A percentile compares a stretch with the other conserved stretches of the same genome.
Conservation (phyloP, 2,797 vertebrate species). For the Erethizon dorsatum region DNA sequence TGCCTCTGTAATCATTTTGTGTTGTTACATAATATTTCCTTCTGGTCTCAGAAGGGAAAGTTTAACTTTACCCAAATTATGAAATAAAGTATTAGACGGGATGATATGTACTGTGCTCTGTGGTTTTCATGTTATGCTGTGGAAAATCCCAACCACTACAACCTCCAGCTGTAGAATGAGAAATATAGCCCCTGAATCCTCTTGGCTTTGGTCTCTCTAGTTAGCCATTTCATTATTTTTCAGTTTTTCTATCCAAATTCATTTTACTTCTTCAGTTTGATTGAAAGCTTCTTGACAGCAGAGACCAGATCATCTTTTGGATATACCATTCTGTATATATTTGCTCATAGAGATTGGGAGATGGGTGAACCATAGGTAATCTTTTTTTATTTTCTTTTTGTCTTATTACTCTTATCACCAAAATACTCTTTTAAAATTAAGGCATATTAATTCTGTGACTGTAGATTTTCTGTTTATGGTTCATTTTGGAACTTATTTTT, state of each 20-base stretch:
- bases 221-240: background rate
- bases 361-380: background rate
- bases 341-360: background rate
- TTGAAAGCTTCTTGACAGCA: background rate
- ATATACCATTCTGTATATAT: background rate
- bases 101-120: background rate
- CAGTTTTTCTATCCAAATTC: background rate
- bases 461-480: background rate
- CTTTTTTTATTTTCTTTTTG: background rate
- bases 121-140: background rate
- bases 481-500: conserved; percentile 42
- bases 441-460: background rate
- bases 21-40: background rate
- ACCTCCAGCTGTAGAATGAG: background rate
- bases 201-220: background rate
- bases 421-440: background rate
- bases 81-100: background rate
- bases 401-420: background rate
- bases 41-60: background rate
- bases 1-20: background rate
- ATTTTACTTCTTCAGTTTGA: conserved; percentile 25
- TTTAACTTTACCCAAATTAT: background rate
- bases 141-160: background rate
- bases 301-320: background rate
- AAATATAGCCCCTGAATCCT: no score